A percentile compares a stretch with the other conserved stretches of the same genome.
Evolutionary conservation across 2,888 invertebrate species (phyloP).

Genomic region (Apocheima hispidaria): DNA sequence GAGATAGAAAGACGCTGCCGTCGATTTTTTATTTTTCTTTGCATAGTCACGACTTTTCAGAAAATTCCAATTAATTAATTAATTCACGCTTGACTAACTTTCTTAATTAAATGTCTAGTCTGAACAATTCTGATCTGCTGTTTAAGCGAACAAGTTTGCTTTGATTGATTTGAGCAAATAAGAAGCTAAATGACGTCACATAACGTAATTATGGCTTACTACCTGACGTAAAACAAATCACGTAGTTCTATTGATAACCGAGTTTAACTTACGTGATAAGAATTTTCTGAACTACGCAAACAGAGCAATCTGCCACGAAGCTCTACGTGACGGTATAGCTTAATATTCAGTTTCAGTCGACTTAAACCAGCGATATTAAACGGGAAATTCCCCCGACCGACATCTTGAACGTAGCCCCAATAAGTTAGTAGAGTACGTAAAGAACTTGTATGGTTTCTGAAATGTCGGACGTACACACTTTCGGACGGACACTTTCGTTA

Average conservation of each 20-base stretch:
- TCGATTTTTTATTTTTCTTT: constrained; percentile 14
- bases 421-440: constrained; percentile 12
- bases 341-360: constrained; percentile 49
- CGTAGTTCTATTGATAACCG: constrained; percentile 63
- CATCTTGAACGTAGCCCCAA: constrained; percentile 8
- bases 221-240: constrained; percentile 60
- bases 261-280: constrained; percentile 62
- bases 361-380: constrained; percentile 33
- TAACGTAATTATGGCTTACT: constrained; percentile 23
- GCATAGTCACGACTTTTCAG: constrained; percentile 16
- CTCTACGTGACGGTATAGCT: constrained; percentile 62
- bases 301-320: constrained; percentile 60
- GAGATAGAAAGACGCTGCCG: not conserved
- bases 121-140: constrained; percentile 11
- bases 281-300: constrained; percentile 55
- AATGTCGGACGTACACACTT: constrained; percentile 17
- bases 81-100: constrained; percentile 33
- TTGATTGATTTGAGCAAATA: constrained; percentile 14
- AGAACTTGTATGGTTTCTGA: constrained; percentile 16
- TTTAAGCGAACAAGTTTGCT: constrained; percentile 12
- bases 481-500: no score
- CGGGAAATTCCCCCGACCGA: not conserved
- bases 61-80: constrained; percentile 29
- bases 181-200: not conserved
- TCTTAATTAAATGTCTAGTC: constrained; percentile 38